Evolutionary conservation across 2,113 vertebrate species (phyloP).

Genomic region (Corythoichthys intestinalis): DNA sequence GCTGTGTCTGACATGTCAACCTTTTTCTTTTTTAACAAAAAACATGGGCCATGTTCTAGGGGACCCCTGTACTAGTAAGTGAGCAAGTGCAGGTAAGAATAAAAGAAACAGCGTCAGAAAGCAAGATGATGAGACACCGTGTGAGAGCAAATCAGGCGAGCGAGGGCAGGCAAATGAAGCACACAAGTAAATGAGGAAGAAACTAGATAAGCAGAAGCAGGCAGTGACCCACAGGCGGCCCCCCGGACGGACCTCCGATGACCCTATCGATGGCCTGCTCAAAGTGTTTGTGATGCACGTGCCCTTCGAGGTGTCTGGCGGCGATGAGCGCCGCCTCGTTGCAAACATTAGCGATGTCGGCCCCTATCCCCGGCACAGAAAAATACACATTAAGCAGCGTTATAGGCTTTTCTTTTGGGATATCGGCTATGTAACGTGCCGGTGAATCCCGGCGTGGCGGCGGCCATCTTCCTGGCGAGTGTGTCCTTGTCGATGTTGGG

Average conservation of each 20-base stretch:
- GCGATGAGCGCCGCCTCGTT: slow-evolving; percentile 94
- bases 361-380: slow-evolving; percentile 66
- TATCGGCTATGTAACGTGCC: slow-evolving; percentile 54
- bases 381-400: neutral
- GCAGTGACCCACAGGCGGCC: neutral
- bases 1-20: too few relatives aligned
- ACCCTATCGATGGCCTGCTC: slow-evolving; percentile 94
- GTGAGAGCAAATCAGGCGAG: neutral
- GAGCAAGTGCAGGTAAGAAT: too few relatives aligned
- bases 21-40: too few relatives aligned
- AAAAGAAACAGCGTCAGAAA: too few relatives aligned
- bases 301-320: slow-evolving; percentile 79
- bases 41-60: too few relatives aligned
- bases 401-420: neutral
- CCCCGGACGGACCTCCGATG: slow-evolving; percentile 82
- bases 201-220: neutral
- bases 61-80: too few relatives aligned
- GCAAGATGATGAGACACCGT: neutral
- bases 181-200: neutral
- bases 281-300: slow-evolving; percentile 86
- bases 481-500: slow-evolving; percentile 76
- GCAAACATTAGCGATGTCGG: slow-evolving; percentile 93
- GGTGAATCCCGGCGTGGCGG: slow-evolving; percentile 90
- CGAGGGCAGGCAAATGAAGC: neutral
- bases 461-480: slow-evolving; percentile 88